These are phyloP conservation scores for Phoeniculus purpureus DNA, from an alignment of 2,797 vertebrate species.

Conservation along the genomic window DNA sequence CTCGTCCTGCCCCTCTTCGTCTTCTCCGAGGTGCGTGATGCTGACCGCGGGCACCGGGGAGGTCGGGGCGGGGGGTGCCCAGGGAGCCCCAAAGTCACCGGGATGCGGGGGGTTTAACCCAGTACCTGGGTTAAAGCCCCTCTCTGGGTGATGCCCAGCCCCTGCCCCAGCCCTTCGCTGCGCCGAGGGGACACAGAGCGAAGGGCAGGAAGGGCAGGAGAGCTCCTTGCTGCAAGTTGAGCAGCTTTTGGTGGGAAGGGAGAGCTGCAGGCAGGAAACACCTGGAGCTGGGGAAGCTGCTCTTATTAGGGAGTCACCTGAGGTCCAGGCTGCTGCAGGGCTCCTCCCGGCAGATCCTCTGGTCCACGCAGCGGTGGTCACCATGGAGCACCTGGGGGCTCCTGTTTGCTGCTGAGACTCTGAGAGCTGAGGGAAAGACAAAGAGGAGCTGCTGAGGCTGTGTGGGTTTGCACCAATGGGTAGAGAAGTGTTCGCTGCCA, in stretches of 20 bases:
- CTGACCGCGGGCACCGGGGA: background rate
- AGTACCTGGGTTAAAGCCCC: background rate
- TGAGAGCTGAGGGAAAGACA: background rate
- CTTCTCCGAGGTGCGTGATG: constrained; percentile 90
- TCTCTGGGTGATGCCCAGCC: too few relatives aligned
- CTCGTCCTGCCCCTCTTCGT: constrained; percentile 93
- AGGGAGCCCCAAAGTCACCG: background rate
- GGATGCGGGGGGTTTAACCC: background rate
- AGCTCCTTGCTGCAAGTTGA: background rate
- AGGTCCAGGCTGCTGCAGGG: background rate
- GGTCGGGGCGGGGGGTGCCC: background rate
- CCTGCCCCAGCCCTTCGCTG: background rate
- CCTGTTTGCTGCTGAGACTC: background rate
- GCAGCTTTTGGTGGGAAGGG: background rate
- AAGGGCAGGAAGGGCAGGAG: background rate
- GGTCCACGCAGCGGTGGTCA: fast-evolving
- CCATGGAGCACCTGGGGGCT: background rate
- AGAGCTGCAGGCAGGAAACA: background rate
- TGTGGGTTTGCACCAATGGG: background rate
- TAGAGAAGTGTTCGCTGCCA: background rate
- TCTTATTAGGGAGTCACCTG: background rate
- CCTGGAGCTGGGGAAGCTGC: background rate
- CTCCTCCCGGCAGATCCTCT: background rate
- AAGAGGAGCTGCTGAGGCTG: background rate
- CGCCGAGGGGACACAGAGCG: too few relatives aligned